Evolutionary conservation across 2,113 vertebrate genomes (phyloP).

Genomic region (Acinonyx jubatus): DNA sequence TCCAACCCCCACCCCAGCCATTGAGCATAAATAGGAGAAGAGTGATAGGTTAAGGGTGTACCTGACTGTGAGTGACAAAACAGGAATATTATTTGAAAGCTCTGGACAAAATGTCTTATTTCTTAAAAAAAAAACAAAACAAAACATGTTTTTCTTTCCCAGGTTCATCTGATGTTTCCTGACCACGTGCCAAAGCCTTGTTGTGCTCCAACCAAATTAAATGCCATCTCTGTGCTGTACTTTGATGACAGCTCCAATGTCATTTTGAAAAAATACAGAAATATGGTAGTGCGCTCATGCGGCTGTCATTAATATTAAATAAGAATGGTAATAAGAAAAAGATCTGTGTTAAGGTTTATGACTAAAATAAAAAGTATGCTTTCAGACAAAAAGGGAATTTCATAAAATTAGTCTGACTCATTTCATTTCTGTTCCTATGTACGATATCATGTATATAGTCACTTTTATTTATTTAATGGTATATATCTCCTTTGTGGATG

Average conservation of each 20-base stretch:
- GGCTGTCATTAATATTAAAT: slow-evolving; percentile 93
- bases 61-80: background rate
- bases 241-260: slow-evolving; percentile 99
- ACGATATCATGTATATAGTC: slow-evolving; percentile 97
- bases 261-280: slow-evolving; percentile 99
- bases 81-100: background rate
- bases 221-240: slow-evolving; percentile 99
- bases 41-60: background rate
- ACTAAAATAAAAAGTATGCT: slow-evolving; percentile 79
- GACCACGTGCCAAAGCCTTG: slow-evolving; percentile 99
- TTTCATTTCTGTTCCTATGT: slow-evolving; percentile 90
- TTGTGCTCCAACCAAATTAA: slow-evolving; percentile 98
- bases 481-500: slow-evolving; percentile 82
- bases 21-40: background rate
- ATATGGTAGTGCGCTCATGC: slow-evolving; percentile 99
- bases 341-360: slow-evolving; percentile 80
- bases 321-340: slow-evolving; percentile 35
- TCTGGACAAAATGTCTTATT: background rate
- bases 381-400: slow-evolving; percentile 73
- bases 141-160: slow-evolving; percentile 56
- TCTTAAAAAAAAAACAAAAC: background rate
- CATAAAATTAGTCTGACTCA: slow-evolving; percentile 82
- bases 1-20: too few relatives aligned
- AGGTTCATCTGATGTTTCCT: slow-evolving; percentile 99
- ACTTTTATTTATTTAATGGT: slow-evolving; percentile 97